A percentile compares a stretch with the other conserved stretches of the same genome.
phyloP scores from a whole-genome alignment of 2,888 invertebrate species.

The Bombylius discolor region DNA sequence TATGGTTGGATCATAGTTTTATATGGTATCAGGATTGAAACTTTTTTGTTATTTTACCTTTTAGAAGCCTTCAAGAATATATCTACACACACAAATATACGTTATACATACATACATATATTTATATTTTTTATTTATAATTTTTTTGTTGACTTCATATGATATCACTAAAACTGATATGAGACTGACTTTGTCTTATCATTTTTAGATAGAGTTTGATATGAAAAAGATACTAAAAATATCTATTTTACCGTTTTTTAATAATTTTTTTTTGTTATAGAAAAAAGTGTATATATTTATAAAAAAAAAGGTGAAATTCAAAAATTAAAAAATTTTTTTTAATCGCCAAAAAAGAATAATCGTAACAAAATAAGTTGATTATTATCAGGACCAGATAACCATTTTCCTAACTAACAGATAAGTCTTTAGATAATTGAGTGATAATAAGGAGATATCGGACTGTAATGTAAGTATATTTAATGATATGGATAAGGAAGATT shows the following conservation, averaged over 20 bases:
- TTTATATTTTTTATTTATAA: no score
- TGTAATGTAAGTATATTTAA: neutral
- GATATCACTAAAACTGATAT: constrained; percentile 3
- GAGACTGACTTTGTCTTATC: constrained; percentile 16
- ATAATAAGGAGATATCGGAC: neutral
- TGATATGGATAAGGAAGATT: neutral
- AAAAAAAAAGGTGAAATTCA: no score
- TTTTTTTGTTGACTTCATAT: neutral
- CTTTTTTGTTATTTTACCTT: no score
- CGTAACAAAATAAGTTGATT: neutral
- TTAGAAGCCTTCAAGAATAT: no score
- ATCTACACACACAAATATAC: no score
- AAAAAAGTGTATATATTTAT: no score
- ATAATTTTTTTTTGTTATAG: no score
- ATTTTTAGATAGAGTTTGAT: constrained; percentile 18
- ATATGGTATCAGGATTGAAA: no score
- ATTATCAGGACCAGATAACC: neutral
- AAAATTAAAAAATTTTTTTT: neutral
- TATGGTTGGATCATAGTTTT: no score
- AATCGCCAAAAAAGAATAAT: neutral
- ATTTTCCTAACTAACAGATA: no score
- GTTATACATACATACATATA: no score
- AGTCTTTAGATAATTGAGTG: neutral
- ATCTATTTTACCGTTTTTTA: neutral
- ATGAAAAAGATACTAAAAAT: constrained; percentile 16